Evolutionary conservation across 2,888 invertebrate genomes (phyloP), one percentile per base, ranked within the genome.

Genomic region (Zaprionus lineosus): DNA sequence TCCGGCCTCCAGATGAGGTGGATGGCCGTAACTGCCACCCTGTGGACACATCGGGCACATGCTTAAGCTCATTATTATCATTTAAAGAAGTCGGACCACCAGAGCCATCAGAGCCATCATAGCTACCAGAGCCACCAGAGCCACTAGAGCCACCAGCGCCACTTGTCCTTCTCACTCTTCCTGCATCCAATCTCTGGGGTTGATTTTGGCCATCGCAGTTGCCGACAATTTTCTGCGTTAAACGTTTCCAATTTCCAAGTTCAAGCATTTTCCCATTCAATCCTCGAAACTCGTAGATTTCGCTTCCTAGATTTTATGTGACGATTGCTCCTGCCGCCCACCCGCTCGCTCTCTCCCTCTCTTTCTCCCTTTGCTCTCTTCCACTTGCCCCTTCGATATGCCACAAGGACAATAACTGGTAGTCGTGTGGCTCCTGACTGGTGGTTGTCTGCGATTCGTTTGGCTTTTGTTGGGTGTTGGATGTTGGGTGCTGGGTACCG

Each of bases 1-100:
- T 43, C 19, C 46, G 43, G 66, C 26, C 51, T n/a, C 9, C 16
- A 36, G 26, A 26, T n/a, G 24, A 26, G 15, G 44, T 15, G 8
- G 29, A 3, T n/a, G 33, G 24, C 24, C 26, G 33, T 43, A 39
- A 24, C 62, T 44, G 69, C 76, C 76, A 78, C 82, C 82, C 81
- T 59, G 43, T 8, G 40, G 59, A 37, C 43, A 34, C 60, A 53
- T 53, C 28, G 68, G 65, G 74, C 84, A 77, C 72, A 84, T 86
- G 86, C 82, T 84, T 84, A 86, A 85, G 85, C 83, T 84, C 83
- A 86, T 86, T 84, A 84, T 84, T 84, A 74, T 70, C 85, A 74
- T 84, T 84, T 84, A 84, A 84, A 85, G 72, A 83, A 83, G 84
- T 85, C 70, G 53, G 55, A 39, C 72, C 69, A 81, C 78, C 77